A percentile compares a stretch with the other conserved stretches of the same genome.
These are phyloP conservation scores for Rhyzopertha dominica DNA, from an alignment of 1,140 invertebrate species.

Conservation along the genomic window DNA sequence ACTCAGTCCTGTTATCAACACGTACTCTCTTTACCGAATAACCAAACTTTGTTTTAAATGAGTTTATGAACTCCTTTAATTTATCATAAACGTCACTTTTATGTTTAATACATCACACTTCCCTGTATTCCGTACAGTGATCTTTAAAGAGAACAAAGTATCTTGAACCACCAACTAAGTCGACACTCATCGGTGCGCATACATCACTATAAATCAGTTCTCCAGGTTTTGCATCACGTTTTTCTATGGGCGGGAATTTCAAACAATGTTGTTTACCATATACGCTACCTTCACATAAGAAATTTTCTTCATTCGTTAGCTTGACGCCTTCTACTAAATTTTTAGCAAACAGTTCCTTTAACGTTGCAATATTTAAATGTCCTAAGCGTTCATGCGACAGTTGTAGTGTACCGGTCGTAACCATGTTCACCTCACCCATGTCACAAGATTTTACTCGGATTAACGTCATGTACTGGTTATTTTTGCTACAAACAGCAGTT, in stretches of 20 bases:
- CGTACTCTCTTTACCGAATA: slow-evolving; percentile 29
- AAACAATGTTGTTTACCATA: slow-evolving; percentile 38
- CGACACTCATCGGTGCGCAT: slow-evolving; percentile 42
- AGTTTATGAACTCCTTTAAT: slow-evolving; percentile 12
- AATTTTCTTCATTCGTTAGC: slow-evolving; percentile 10
- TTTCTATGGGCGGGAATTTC: slow-evolving; percentile 29
- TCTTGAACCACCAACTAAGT: slow-evolving; percentile 40
- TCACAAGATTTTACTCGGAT: no score
- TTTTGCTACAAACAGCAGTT: not conserved
- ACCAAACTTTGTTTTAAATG: slow-evolving; percentile 12
- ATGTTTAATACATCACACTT: slow-evolving; percentile 45
- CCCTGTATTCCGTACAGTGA: slow-evolving; percentile 38
- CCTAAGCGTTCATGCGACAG: slow-evolving; percentile 9
- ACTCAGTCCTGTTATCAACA: slow-evolving; percentile 28
- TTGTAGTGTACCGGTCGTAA: not conserved
- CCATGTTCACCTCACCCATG: not conserved
- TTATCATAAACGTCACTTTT: slow-evolving; percentile 40
- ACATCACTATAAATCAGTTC: slow-evolving; percentile 45
- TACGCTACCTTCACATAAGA: slow-evolving; percentile 42
- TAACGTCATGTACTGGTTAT: no score
- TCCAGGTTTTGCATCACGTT: slow-evolving; percentile 24
- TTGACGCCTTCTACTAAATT: slow-evolving; percentile 3
- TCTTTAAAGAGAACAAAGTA: slow-evolving; percentile 49
- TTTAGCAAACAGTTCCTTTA: slow-evolving; percentile 3
- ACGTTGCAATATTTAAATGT: slow-evolving; percentile 10